Percentiles rank a stretch among this genome's conserved stretches.
phyloP scores from a whole-genome alignment of 1,140 invertebrate species.

The Pomphorhynchus laevis region DNA sequence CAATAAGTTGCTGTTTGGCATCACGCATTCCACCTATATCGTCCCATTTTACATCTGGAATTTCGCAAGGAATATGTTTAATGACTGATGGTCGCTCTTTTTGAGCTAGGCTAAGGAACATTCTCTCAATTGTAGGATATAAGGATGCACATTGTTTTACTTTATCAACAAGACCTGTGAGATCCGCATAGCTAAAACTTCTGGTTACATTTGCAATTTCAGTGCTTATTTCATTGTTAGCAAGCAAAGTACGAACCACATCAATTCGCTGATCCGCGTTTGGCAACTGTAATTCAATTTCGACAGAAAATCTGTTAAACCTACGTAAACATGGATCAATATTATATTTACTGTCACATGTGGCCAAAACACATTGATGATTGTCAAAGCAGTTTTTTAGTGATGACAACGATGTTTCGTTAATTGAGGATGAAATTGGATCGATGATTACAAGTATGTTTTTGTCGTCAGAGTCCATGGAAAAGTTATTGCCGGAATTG shows the following conservation, averaged over 20 bases:
- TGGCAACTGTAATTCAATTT: constrained; percentile 3
- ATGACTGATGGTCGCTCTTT: constrained; percentile 47
- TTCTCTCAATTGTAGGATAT: too few relatives aligned
- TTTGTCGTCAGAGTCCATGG: not conserved
- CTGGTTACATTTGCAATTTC: constrained; percentile 10
- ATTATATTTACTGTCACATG: too few relatives aligned
- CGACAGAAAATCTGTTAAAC: too few relatives aligned
- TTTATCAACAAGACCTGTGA: constrained; percentile 28
- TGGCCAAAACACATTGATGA: too few relatives aligned
- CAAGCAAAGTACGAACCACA: constrained; percentile 2
- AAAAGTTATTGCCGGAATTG: not conserved
- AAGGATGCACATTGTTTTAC: too few relatives aligned
- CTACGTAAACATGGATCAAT: too few relatives aligned
- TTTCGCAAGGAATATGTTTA: constrained; percentile 44
- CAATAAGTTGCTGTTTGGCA: constrained; percentile 44
- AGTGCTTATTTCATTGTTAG: constrained; percentile 22
- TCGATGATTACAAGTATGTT: constrained; percentile 3
- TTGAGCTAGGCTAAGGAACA: too few relatives aligned
- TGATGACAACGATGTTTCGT: too few relatives aligned
- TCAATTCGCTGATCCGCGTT: not conserved
- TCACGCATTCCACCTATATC: constrained; percentile 63
- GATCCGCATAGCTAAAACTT: constrained; percentile 16
- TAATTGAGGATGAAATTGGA: too few relatives aligned
- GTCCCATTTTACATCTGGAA: constrained; percentile 30
- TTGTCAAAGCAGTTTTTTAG: too few relatives aligned